Evolutionary conservation across 2,797 vertebrate species (phyloP).

Genomic region (Centroberyx gerrardi): DNA sequence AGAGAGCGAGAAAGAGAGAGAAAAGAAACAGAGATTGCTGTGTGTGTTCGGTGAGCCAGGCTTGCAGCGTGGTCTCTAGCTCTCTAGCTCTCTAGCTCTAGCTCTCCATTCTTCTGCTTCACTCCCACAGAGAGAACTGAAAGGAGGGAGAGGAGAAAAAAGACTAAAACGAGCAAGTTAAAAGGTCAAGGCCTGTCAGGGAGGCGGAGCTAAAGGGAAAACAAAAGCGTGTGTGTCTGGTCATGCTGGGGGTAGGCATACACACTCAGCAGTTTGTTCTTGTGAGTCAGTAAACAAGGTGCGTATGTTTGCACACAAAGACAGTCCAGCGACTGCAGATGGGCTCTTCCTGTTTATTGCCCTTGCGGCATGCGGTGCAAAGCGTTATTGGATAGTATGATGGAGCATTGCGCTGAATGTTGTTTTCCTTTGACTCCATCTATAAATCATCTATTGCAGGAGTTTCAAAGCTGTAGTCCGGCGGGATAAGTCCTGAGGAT

Average conservation of each 20-base stretch:
- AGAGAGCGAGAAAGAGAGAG: constrained; percentile 25
- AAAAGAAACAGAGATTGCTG: not conserved
- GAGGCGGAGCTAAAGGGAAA: constrained; percentile 20
- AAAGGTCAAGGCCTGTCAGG: constrained; percentile 64
- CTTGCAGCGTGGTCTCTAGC: constrained; percentile 25
- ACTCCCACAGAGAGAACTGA: constrained; percentile 43
- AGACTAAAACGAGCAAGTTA: constrained; percentile 29
- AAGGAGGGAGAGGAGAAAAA: constrained; percentile 9
- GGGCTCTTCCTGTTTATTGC: constrained; percentile 28
- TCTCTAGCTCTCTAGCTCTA: too few species aligned
- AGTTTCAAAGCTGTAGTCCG: constrained; percentile 39
- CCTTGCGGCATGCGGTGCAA: constrained; percentile 7
- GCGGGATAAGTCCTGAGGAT: constrained; percentile 56
- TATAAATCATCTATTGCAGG: constrained; percentile 40
- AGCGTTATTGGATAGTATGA: not conserved
- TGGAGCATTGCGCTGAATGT: not conserved
- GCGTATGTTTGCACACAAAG: constrained; percentile 51
- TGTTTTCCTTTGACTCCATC: constrained; percentile 20
- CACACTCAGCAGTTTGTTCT: constrained; percentile 55
- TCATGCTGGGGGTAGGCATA: constrained; percentile 17
- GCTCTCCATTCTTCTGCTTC: constrained; percentile 30
- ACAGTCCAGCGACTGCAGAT: constrained; percentile 32
- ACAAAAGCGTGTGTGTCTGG: constrained; percentile 24
- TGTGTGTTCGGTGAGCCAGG: constrained; percentile 18
- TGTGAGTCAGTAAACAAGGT: constrained; percentile 62